These are phyloP conservation scores for Lytechinus variegatus DNA, from an alignment of 35 echinoderm and acorn worm species.

Conservation along the genomic window DNA sequence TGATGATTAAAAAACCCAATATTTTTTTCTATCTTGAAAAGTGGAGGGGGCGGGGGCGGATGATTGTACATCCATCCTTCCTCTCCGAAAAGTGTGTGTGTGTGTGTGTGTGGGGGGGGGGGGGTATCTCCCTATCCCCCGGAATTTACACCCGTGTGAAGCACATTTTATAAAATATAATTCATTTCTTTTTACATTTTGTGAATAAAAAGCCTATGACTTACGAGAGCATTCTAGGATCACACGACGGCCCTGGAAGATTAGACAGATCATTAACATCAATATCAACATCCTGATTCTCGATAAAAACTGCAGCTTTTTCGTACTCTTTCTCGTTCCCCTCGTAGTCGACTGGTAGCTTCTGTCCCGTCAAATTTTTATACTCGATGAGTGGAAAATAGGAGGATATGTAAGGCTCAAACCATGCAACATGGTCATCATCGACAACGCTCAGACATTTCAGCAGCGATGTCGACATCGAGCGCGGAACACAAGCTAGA, in stretches of 20 bases:
- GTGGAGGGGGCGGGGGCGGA: too few relatives aligned
- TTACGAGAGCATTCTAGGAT: neutral
- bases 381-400: neutral
- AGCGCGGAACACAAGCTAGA: conserved; percentile 16
- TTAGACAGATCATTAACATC: neutral
- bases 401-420: neutral
- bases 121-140: too few relatives aligned
- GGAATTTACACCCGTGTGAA: too few relatives aligned
- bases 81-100: too few relatives aligned
- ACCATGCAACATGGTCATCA: conserved; percentile 4
- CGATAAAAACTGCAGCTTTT: neutral
- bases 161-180: too few relatives aligned
- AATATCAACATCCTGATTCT: neutral
- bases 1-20: too few relatives aligned
- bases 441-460: neutral
- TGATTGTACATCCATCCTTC: too few relatives aligned
- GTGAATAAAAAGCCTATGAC: neutral
- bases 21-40: too few relatives aligned
- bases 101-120: too few relatives aligned
- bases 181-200: too few relatives aligned
- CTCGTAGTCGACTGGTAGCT: conserved; percentile 16
- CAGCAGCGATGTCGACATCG: neutral
- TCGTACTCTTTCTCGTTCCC: neutral
- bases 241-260: neutral
- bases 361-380: neutral